Conservation (phyloP, 2,888 invertebrate genomes). For the Campoplex capitator region DNA sequence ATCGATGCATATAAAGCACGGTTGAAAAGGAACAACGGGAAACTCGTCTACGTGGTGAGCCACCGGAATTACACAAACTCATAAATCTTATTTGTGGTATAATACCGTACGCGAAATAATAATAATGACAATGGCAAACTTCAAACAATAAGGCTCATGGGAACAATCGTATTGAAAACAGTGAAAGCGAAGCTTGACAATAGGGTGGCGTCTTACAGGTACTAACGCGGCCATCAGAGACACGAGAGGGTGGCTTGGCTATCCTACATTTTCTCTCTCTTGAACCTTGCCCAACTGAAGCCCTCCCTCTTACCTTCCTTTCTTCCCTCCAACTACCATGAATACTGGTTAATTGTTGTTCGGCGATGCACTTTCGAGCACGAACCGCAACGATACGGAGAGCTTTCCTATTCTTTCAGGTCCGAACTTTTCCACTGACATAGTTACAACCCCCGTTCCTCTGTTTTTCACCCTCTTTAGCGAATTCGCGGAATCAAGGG, state of each 20-base stretch:
- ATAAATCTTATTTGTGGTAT: conserved; percentile 79
- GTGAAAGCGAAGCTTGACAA: conserved; percentile 75
- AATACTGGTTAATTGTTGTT: conserved; percentile 63
- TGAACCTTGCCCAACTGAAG: neutral
- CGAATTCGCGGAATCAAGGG: neutral
- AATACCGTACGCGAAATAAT: conserved; percentile 81
- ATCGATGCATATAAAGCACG: neutral
- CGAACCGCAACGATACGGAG: conserved; percentile 26
- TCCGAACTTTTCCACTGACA: conserved; percentile 5
- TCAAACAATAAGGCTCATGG: conserved; percentile 82
- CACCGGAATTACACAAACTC: conserved; percentile 76
- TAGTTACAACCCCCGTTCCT: neutral
- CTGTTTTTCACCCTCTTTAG: neutral
- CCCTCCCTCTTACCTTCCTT: neutral
- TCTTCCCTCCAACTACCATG: conserved; percentile 15
- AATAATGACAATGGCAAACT: conserved; percentile 84
- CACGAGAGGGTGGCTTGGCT: conserved; percentile 18
- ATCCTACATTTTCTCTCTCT: conserved; percentile 42
- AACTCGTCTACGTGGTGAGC: conserved; percentile 37
- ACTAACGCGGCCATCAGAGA: conserved; percentile 62
- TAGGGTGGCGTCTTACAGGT: conserved; percentile 75
- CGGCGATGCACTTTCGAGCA: conserved; percentile 26
- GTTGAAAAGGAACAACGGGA: conserved; percentile 41
- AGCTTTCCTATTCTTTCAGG: conserved; percentile 27
- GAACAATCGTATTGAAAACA: conserved; percentile 84